Conservation (phyloP, 2,113 vertebrate genomes). For the Petrocephalus microphthalmus region DNA sequence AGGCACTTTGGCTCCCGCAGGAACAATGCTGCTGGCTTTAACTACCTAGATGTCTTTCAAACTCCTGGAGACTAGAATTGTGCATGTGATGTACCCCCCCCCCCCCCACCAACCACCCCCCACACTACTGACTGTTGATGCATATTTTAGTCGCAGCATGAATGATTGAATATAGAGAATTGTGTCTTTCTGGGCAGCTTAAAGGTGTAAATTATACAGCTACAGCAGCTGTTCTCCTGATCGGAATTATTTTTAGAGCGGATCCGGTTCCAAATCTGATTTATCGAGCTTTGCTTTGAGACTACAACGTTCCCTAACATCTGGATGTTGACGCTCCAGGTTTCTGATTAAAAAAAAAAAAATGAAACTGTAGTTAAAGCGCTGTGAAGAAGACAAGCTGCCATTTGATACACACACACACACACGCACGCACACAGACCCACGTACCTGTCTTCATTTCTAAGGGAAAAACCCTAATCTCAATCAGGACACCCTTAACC, state of each 20-base stretch:
- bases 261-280: not conserved
- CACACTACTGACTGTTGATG: not conserved
- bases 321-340: not conserved
- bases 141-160: not conserved
- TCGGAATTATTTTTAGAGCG: not conserved
- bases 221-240: not conserved
- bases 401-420: not conserved
- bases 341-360: not conserved
- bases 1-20: not conserved
- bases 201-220: not conserved
- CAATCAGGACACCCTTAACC: too few species aligned
- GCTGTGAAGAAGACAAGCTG: not conserved
- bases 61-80: not conserved
- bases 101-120: not conserved
- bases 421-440: not conserved
- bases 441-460: too few species aligned
- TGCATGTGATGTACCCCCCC: not conserved
- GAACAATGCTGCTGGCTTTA: not conserved
- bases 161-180: slow-evolving; percentile 3
- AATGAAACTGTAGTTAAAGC: slow-evolving; percentile 1
- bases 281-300: not conserved
- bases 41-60: not conserved
- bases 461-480: too few species aligned
- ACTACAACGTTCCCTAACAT: not conserved
- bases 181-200: not conserved